Evolutionary conservation across 2,797 vertebrate genomes (phyloP), one percentile per base, ranked within the genome.

Genomic region (Perodicticus potto): DNA sequence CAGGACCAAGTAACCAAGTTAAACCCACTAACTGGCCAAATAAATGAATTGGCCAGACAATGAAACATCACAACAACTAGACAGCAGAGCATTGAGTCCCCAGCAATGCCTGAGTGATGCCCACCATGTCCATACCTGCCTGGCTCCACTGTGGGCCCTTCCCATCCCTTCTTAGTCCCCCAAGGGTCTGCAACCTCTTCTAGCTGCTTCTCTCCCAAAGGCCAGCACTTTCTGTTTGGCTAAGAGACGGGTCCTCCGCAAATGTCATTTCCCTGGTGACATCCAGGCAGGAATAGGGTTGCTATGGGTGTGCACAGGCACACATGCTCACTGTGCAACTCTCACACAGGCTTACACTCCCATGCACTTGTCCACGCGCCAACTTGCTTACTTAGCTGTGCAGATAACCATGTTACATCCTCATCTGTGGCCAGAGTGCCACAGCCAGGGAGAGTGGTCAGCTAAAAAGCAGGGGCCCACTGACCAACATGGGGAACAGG

Each of bases 81-180:
- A 37, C 16, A 8, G 10, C 23, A 34, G 19, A 59, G n/a, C 29
- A 12, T 22, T 2, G 34, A 63, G 72, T 27, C 63, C 37, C 5
- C 19, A 5, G 20, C 7, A n/a, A 67, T 11, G 17, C 4, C 11
- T 7, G 13, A 0, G 1, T 6, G 16, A 20, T 0, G 4, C 3
- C 70, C 14, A 49, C 76, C 5, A 13, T 0, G n/a, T 63, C 72
- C 63, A 43, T 22, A 43, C 34, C 77, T 12, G 32, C 72, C 22
- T 12, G 32, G 53, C 65, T 80, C 53, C 8, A 43, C 40, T 0
- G 57, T 45, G 73, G 55, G 25, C 16, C 43, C 22, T 17, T 19
- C 12, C 55, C 23, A 40, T 12, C 55, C 45, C 23, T 4, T 63
- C 72, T 7, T 14, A 22, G 23, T 59, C 49, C 20, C 49, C 11